Evolutionary conservation across 2,797 vertebrate genomes (phyloP).

Genomic region (Tokudaia muenninki): DNA sequence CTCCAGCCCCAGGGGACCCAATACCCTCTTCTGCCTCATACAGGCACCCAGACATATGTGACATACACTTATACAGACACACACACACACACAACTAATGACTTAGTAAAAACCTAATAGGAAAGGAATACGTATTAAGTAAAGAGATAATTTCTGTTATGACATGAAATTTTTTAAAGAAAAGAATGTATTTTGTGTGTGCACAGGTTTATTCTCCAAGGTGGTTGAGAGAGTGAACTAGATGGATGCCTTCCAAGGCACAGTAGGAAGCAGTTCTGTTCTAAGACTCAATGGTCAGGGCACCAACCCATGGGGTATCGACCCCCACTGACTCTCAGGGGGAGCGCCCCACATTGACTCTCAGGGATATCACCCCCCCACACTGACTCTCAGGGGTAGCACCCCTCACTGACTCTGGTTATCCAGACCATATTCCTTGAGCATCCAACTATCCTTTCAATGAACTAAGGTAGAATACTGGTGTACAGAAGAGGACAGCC

Average conservation of each 20-base stretch:
- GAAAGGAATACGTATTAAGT: conserved; percentile 36
- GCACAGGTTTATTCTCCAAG: not conserved
- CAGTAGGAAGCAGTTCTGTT: not conserved
- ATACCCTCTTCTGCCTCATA: too few relatives aligned
- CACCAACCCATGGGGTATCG: not conserved
- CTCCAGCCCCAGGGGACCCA: too few relatives aligned
- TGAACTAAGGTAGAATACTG: not conserved
- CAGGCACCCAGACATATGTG: too few relatives aligned
- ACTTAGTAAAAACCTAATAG: not conserved
- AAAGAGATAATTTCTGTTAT: conserved; percentile 17
- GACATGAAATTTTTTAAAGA: conserved; percentile 41
- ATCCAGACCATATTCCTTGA: not conserved
- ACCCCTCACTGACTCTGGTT: not conserved
- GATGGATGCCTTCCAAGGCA: not conserved
- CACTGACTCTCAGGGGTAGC: too few relatives aligned
- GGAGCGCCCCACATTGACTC: not conserved
- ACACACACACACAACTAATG: not conserved
- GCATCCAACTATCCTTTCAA: not conserved
- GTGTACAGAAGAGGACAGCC: not conserved
- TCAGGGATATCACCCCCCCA: not conserved
- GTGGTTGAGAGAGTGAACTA: not conserved
- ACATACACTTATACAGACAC: not conserved
- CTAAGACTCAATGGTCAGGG: not conserved
- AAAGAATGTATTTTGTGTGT: conserved; percentile 1
- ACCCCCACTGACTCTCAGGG: too few relatives aligned